A percentile compares a stretch with the other conserved stretches of the same genome.
These are phyloP conservation scores for Synergus itoensis DNA, from an alignment of 2,888 invertebrate genomes.

Conservation along the genomic window DNA sequence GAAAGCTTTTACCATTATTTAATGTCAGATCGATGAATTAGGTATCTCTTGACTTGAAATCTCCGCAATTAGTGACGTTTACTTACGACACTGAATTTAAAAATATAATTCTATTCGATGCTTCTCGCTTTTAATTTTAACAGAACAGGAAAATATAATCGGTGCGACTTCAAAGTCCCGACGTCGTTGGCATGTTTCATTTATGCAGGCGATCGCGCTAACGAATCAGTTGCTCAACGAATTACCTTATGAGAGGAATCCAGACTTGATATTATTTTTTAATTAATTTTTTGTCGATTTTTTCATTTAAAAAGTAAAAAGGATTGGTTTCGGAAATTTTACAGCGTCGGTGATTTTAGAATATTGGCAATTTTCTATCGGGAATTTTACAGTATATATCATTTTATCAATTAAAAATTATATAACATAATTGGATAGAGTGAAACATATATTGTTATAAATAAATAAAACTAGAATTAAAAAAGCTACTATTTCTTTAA, in stretches of 20 bases:
- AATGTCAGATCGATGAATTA: constrained; percentile 17
- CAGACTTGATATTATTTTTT: not conserved
- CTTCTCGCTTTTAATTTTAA: constrained; percentile 34
- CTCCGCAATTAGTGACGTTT: constrained; percentile 20
- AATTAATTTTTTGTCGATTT: not conserved
- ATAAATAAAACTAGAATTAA: no score
- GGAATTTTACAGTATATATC: no score
- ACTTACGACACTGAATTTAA: constrained; percentile 22
- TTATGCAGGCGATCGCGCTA: constrained; percentile 25
- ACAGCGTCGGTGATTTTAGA: no score
- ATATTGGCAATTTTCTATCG: no score
- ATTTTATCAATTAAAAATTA: no score
- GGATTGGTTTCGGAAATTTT: no score
- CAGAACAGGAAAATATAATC: constrained; percentile 15
- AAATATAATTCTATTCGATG: constrained; percentile 23
- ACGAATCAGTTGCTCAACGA: constrained; percentile 25
- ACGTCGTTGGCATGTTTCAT: constrained; percentile 10
- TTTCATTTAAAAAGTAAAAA: no score
- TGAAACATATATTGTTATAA: no score
- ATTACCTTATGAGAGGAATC: not conserved
- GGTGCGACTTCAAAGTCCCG: constrained; percentile 31
- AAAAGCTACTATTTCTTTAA: no score
- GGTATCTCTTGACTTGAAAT: constrained; percentile 21
- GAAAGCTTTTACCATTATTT: constrained; percentile 28
- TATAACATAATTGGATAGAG: no score